Percentiles rank a stretch among this genome's conserved stretches.
phyloP scores from a whole-genome alignment of 2,797 vertebrate genomes.

The Gallinago solitaria region DNA sequence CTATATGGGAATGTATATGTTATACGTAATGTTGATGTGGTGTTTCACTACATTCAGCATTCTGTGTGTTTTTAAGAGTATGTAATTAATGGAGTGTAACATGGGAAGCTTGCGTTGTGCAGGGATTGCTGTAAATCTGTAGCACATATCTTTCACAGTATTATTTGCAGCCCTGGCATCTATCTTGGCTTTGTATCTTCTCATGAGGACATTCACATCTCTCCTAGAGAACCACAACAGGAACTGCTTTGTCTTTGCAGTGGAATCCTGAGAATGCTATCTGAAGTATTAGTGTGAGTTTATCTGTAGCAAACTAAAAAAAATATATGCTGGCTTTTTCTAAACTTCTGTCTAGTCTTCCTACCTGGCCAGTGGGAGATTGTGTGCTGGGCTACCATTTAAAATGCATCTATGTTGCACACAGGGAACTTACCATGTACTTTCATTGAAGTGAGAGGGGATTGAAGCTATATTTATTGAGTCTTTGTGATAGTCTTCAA shows the following conservation, averaged over 20 bases:
- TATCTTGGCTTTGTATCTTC: background rate
- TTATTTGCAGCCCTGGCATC: background rate
- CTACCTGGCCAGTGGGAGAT: background rate
- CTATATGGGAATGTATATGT: background rate
- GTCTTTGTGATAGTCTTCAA: background rate
- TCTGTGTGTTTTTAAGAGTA: background rate
- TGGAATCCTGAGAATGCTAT: constrained; percentile 24
- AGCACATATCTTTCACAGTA: fast-evolving
- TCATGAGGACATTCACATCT: background rate
- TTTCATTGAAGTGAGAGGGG: background rate
- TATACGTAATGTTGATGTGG: background rate
- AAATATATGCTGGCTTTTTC: background rate
- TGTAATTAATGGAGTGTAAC: background rate
- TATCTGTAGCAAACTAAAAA: background rate
- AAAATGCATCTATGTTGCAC: background rate
- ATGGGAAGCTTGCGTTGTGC: background rate
- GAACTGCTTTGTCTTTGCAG: background rate
- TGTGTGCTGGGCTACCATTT: background rate
- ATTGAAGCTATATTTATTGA: background rate
- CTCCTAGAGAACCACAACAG: background rate
- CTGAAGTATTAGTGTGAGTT: background rate
- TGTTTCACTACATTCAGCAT: background rate
- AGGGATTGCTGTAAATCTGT: background rate
- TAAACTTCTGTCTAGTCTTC: background rate
- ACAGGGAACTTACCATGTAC: background rate